These are phyloP conservation scores for Hyposmocoma kahamanoa DNA, from an alignment of 1,140 invertebrate genomes.

Conservation along the genomic window DNA sequence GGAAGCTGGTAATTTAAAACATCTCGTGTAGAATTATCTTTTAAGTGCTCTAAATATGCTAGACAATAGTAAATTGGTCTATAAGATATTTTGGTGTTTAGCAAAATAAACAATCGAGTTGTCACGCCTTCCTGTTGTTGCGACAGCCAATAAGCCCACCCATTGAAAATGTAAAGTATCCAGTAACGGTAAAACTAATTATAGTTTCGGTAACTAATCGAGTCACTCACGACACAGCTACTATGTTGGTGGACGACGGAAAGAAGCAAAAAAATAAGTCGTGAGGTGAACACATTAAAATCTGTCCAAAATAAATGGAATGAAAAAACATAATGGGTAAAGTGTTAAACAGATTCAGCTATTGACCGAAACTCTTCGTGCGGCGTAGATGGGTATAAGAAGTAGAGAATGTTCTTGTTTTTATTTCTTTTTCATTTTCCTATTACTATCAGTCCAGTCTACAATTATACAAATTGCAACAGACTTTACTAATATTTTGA, in stretches of 20 bases:
- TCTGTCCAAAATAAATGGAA: constrained; percentile 26
- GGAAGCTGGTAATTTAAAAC: background rate
- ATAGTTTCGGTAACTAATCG: constrained; percentile 56
- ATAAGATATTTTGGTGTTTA: background rate
- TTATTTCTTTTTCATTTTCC: no score
- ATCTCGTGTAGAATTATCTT: no score
- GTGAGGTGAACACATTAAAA: constrained; percentile 47
- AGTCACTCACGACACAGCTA: constrained; percentile 46
- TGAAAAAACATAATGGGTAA: constrained; percentile 29
- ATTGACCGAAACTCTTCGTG: constrained; percentile 12
- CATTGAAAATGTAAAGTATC: constrained; percentile 54
- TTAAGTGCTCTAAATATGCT: no score
- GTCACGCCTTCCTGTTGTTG: constrained; percentile 40
- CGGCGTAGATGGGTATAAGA: no score
- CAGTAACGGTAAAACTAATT: constrained; percentile 66
- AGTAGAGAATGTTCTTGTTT: no score
- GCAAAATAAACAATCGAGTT: constrained; percentile 47
- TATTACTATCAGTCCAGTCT: no score
- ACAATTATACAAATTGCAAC: no score
- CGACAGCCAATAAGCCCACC: constrained; percentile 34
- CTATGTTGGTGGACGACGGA: constrained; percentile 35
- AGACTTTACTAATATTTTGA: no score
- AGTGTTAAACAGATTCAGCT: constrained; percentile 22
- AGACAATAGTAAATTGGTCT: no score
- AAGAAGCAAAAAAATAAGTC: constrained; percentile 51